A percentile compares a stretch with the other conserved stretches of the same genome.
phyloP scores from a whole-genome alignment of 2,797 vertebrate species.

The Sebastes goodei region DNA sequence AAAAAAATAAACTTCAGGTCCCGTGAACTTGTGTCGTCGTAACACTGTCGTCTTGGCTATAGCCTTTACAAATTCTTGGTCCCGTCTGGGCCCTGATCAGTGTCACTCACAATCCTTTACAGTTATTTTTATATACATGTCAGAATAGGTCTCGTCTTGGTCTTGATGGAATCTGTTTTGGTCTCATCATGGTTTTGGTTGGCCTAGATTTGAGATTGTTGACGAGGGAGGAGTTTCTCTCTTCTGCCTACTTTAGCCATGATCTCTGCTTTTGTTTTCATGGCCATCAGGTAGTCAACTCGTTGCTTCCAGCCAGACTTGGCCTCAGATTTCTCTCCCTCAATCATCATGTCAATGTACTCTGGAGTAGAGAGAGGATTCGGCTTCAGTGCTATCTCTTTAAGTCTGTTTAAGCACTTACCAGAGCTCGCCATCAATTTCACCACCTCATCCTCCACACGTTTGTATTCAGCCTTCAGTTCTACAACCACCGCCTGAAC shows the following conservation, averaged over 20 bases:
- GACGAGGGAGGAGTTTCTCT: background rate
- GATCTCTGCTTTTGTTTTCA: background rate
- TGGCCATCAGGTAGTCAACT: background rate
- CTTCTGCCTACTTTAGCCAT: background rate
- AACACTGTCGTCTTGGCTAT: no score
- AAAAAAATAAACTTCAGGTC: no score
- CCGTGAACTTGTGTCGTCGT: no score
- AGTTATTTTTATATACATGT: no score
- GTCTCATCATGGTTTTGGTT: no score
- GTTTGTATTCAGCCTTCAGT: background rate
- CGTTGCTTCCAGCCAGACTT: background rate
- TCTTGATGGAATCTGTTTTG: no score
- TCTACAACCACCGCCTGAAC: background rate
- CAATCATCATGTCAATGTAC: slow-evolving; percentile 54
- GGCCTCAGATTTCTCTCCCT: no score
- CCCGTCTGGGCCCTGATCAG: no score
- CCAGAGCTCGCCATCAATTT: background rate
- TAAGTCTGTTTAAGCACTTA: slow-evolving; percentile 21
- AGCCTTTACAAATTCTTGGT: no score
- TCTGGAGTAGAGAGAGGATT: slow-evolving; percentile 47
- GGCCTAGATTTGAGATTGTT: no score
- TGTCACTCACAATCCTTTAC: no score
- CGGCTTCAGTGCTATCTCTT: slow-evolving; percentile 49
- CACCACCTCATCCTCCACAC: background rate
- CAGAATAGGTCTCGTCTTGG: no score